Evolutionary conservation across 2,797 vertebrate species (phyloP).

Genomic region (Spinus pinus): DNA sequence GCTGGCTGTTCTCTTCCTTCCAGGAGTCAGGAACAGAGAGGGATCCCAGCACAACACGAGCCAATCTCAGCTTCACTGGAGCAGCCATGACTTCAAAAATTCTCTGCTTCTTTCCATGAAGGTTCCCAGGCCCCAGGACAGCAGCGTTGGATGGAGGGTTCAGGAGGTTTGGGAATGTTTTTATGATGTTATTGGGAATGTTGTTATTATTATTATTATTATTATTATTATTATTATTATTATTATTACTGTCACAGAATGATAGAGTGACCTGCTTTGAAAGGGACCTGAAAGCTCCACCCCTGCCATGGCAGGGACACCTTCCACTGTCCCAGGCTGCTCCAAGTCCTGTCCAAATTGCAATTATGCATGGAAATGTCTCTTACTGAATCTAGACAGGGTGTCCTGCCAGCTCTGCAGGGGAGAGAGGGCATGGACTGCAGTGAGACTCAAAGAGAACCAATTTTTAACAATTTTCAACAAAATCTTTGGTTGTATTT

Average conservation of each 20-base stretch:
- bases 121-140: neutral
- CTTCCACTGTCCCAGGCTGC: neutral
- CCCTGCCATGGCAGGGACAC: neutral
- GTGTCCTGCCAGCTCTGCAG: neutral
- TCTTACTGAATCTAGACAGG: neutral
- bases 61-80: neutral
- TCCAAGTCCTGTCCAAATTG: neutral
- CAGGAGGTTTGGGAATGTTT: rapidly evolving
- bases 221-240: neutral
- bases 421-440: neutral
- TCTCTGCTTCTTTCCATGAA: neutral
- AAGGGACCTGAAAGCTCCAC: neutral
- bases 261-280: neutral
- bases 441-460: neutral
- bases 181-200: rapidly evolving
- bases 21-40: neutral
- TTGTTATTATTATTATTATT: neutral
- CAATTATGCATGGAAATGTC: neutral
- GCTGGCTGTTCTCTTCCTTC: neutral
- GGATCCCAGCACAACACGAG: neutral
- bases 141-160: rapidly evolving
- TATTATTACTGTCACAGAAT: neutral
- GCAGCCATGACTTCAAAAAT: neutral
- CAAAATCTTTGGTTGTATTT: neutral
- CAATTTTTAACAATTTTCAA: neutral